Base-by-base conservation (phyloP, 2,797 vertebrate genomes). In the Alosa sapidissima region DNA sequence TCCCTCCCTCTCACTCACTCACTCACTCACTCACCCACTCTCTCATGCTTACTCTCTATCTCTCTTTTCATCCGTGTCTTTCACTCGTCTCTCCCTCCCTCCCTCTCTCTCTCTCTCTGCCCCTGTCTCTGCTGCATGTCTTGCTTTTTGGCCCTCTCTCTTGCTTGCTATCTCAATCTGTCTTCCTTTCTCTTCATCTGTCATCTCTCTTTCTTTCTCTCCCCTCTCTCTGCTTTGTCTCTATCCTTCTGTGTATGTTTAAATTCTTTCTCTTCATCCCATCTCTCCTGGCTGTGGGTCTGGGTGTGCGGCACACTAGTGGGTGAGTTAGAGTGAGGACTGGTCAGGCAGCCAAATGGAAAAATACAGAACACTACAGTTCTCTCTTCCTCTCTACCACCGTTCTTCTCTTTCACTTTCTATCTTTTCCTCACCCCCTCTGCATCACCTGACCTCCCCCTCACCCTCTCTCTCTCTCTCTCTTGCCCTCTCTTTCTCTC, bases 381-480 rank as follows among this genome's bases (percentile, higher is more conserved):
- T 8, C 89, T 33, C 13, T 85, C 88, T 68, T 84, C n/a, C 14
- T 47, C 10, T 87, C 47, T 14, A 2, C 5, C 3, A 3, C 5
- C 14, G 11, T 28, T 4, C 24, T 3, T 88, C 84, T 91, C 88
- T 62, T 58, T 52, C 83, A 24, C 81, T 81, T 81, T 81, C 58
- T 88, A 68, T 1, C 0, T 87, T 58, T 87, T 62, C 83, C 33
- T 82, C 82, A 89, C 86, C 91, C 91, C 89, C 89, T 68, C 89
- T 92, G 88, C 36, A 75, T 89, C 89, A 16, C 5, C 85, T 87
- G 55, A 85, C n/a, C 5, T 47, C 14, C 86, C 21, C 9, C 68
- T 85, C 89, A 10, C 24, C 21, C 1, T 14, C 11, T 65, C 21
- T 78, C 55, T 54, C 83, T 83, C 86, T 92, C 90, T 89, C 90